Conservation (phyloP, 2,888 invertebrate species). For the Griposia aprilina region DNA sequence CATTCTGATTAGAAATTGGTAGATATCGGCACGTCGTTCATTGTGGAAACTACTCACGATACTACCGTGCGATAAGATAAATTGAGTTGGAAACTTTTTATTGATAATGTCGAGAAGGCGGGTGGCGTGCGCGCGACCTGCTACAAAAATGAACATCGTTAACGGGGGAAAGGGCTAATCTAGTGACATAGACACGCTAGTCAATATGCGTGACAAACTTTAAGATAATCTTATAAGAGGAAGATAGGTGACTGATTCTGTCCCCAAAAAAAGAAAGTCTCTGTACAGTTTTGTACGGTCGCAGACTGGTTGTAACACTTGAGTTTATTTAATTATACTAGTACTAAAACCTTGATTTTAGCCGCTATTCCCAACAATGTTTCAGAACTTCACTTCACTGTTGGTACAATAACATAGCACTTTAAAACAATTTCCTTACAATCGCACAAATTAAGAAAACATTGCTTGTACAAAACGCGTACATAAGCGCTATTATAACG, state of each 20-base stretch:
- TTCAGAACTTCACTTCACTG: background rate
- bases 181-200: conserved; percentile 57
- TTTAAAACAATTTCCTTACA: conserved; percentile 31
- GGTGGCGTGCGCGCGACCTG: conserved; percentile 76
- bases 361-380: background rate
- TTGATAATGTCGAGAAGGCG: conserved; percentile 84
- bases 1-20: conserved; percentile 89
- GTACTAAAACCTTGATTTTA: conserved; percentile 7
- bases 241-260: conserved; percentile 25
- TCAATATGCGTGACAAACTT: conserved; percentile 56
- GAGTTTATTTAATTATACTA: background rate
- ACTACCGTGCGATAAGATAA: conserved; percentile 89
- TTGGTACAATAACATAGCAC: conserved; percentile 16
- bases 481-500: conserved; percentile 20
- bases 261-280: conserved; percentile 18
- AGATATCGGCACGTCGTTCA: conserved; percentile 90
- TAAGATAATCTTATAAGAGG: conserved; percentile 38
- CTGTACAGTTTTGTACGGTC: background rate
- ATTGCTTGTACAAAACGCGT: conserved; percentile 28
- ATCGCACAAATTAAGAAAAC: conserved; percentile 21
- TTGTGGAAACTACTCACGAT: conserved; percentile 89
- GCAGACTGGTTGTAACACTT: background rate
- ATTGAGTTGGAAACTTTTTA: conserved; percentile 86
- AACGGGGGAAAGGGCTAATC: conserved; percentile 59
- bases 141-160: conserved; percentile 69